Evolutionary conservation across 1,140 invertebrate genomes (phyloP).

Genomic region (Steinernema feltiae): DNA sequence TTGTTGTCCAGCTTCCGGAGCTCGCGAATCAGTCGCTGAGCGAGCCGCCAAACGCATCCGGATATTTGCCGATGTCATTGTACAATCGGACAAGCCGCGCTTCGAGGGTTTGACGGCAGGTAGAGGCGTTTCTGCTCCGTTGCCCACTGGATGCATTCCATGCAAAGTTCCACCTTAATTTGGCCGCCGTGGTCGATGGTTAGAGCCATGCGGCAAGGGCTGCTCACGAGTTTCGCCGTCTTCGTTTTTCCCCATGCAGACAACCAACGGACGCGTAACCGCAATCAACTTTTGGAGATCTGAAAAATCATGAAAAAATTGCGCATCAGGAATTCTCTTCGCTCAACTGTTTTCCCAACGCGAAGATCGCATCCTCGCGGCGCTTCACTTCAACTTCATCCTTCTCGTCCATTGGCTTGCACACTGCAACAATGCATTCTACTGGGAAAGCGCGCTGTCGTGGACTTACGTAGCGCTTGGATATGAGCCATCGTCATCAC

Average conservation of each 20-base stretch:
- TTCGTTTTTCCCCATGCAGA: constrained; percentile 92
- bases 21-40: background rate
- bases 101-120: constrained; percentile 86
- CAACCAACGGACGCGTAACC: too few relatives aligned
- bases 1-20: too few relatives aligned
- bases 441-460: background rate
- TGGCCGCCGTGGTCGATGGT: constrained; percentile 66
- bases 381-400: background rate
- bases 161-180: constrained; percentile 63
- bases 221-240: constrained; percentile 91
- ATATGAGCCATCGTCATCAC: too few relatives aligned
- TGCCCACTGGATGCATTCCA: constrained; percentile 98
- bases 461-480: background rate
- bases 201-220: constrained; percentile 90
- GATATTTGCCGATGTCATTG: too few relatives aligned
- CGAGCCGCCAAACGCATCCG: background rate
- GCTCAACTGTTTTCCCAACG: background rate
- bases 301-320: too few relatives aligned
- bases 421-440: background rate
- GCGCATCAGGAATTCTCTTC: too few relatives aligned
- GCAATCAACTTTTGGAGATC: too few relatives aligned
- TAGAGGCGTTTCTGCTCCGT: constrained; percentile 93
- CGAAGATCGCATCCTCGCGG: background rate
- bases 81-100: constrained; percentile 54
- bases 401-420: background rate